Conservation (phyloP, 30 jellyfish, hydroid and myxozoan genomes). For the Cassiopea andromeda region DNA sequence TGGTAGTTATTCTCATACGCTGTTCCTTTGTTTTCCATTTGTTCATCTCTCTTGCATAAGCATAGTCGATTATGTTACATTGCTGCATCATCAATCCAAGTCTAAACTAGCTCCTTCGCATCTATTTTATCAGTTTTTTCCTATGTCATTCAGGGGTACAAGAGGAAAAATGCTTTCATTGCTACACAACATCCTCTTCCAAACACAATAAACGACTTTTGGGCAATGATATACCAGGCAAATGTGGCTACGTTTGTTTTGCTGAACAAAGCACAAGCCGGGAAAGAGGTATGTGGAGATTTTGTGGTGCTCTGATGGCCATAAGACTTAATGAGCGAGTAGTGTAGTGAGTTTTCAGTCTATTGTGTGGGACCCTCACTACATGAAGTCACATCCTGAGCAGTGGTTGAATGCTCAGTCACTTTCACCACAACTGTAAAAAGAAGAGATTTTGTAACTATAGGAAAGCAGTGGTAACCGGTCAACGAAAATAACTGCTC, state of each 20-base stretch:
- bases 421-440: no score
- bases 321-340: neutral
- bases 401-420: no score
- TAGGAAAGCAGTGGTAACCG: no score
- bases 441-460: no score
- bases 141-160: constrained; percentile 77
- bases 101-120: neutral
- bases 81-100: neutral
- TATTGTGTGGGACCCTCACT: no score
- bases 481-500: no score
- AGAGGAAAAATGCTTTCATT: constrained; percentile 76
- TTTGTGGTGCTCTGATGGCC: neutral
- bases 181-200: constrained; percentile 94
- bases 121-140: neutral
- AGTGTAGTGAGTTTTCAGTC: no score
- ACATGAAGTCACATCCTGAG: no score
- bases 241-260: constrained; percentile 75
- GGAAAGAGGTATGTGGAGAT: constrained; percentile 53
- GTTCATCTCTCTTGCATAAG: no score
- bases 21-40: no score
- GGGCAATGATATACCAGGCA: constrained; percentile 83
- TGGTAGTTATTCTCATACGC: no score
- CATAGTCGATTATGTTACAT: no score
- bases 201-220: constrained; percentile 78
- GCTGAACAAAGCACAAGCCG: constrained; percentile 51